Conservation (phyloP, 2,113 vertebrate genomes). For the Dolichotis patagonum region DNA sequence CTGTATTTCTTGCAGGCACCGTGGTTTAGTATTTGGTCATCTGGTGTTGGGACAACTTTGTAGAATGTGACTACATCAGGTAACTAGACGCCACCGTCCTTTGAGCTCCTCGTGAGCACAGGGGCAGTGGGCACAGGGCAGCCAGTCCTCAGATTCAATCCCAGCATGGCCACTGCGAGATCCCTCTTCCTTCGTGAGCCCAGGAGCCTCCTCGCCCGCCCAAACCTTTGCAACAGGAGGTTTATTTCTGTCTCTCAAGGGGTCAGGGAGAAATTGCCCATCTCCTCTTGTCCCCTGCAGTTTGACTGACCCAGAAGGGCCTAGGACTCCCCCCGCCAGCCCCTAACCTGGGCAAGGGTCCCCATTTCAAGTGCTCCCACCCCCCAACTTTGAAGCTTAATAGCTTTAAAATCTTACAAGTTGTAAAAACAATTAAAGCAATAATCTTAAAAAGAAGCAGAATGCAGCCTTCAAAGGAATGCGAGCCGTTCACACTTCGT, state of each 20-base stretch:
- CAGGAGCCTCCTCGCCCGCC: not conserved
- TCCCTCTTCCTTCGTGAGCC: not conserved
- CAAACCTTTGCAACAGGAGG: conserved; percentile 41
- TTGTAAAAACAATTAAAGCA: conserved; percentile 93
- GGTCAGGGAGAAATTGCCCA: conserved; percentile 53
- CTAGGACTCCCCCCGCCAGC: not conserved
- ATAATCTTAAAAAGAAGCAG: conserved; percentile 92
- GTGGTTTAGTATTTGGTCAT: not conserved
- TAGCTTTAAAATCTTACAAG: conserved; percentile 93
- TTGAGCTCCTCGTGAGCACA: too few species aligned
- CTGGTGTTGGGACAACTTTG: not conserved
- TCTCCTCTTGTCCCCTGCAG: conserved; percentile 53
- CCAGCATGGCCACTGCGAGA: not conserved
- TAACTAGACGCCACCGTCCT: accelerated
- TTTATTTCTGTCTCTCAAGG: conserved; percentile 66
- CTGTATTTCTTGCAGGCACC: not conserved
- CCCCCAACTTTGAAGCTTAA: conserved; percentile 91
- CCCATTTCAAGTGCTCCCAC: conserved; percentile 84
- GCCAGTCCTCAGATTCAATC: too few species aligned
- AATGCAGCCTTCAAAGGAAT: conserved; percentile 87
- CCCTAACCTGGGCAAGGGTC: conserved; percentile 79
- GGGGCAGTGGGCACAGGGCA: too few species aligned
- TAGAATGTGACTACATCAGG: accelerated
- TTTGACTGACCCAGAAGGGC: conserved; percentile 67
- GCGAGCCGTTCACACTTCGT: conserved; percentile 93